Evolutionary conservation across 2,888 invertebrate genomes (phyloP).

Genomic region (Drosophila acutilabella): DNA sequence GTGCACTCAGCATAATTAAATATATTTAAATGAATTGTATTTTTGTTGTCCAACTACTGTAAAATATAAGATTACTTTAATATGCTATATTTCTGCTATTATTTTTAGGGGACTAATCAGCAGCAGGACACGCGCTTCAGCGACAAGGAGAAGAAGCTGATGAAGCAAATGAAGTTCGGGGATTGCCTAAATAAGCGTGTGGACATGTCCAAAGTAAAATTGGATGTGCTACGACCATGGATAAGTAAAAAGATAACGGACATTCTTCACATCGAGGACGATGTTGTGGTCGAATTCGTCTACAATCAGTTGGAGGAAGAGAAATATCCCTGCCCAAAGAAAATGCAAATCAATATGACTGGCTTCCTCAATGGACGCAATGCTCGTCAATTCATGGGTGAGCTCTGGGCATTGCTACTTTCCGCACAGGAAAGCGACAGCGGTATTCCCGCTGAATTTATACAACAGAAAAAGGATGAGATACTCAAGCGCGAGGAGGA

Average conservation of each 20-base stretch:
- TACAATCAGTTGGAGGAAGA: conserved; percentile 98
- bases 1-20: too few relatives aligned
- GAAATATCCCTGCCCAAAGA: conserved; percentile 98
- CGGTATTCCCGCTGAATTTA: conserved; percentile 97
- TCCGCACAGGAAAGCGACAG: conserved; percentile 98
- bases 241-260: conserved; percentile 98
- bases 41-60: too few relatives aligned
- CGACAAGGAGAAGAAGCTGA: conserved; percentile 99
- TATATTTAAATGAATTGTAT: too few relatives aligned
- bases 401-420: conserved; percentile 97
- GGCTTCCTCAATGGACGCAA: conserved; percentile 99
- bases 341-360: conserved; percentile 99
- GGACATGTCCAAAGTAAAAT: conserved; percentile 98
- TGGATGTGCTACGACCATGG: conserved; percentile 99
- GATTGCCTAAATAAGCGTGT: conserved; percentile 97
- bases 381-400: conserved; percentile 98
- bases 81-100: too few relatives aligned
- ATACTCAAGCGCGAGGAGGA: conserved; percentile 91
- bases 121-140: conserved; percentile 99
- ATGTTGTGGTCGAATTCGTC: conserved; percentile 99
- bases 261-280: conserved; percentile 98
- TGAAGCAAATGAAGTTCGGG: conserved; percentile 99
- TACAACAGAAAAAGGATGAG: conserved; percentile 98
- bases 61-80: too few relatives aligned
- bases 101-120: conserved; percentile 96